phyloP scores from a whole-genome alignment of 35 echinoderm and acorn worm genomes.

The Nesometra sesokonis region DNA sequence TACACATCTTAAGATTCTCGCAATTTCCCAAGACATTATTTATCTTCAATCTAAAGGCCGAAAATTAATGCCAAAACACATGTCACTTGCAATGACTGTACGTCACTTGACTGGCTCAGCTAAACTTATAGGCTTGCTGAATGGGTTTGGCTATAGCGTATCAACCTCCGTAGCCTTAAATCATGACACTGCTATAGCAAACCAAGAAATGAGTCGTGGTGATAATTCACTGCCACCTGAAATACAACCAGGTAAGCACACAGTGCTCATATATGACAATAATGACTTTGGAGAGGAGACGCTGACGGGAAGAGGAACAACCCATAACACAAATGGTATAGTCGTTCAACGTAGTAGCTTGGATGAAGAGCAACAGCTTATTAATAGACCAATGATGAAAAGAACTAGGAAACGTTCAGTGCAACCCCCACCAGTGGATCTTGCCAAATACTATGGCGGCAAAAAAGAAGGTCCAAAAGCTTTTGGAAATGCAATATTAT shows the following conservation, averaged over 20 bases:
- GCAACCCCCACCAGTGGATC: too few relatives aligned
- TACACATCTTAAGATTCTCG: neutral
- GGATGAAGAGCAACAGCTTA: too few relatives aligned
- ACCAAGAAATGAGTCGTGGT: neutral
- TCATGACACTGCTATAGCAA: neutral
- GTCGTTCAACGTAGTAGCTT: neutral
- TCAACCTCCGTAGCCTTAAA: neutral
- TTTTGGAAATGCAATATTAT: too few relatives aligned
- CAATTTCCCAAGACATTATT: constrained; percentile 27
- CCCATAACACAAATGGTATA: neutral
- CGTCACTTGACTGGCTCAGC: constrained; percentile 22
- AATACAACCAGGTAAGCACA: too few relatives aligned
- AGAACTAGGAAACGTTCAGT: too few relatives aligned
- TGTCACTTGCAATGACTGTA: neutral
- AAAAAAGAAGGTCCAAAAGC: too few relatives aligned
- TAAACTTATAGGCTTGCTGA: neutral
- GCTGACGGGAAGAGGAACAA: neutral
- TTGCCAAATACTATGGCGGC: too few relatives aligned
- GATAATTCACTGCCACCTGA: neutral
- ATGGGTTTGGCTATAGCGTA: constrained; percentile 10
- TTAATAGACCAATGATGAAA: too few relatives aligned
- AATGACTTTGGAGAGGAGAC: neutral
- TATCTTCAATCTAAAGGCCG: constrained; percentile 2
- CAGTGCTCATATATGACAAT: neutral
- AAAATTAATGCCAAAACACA: constrained; percentile 1